Conservation (phyloP, 2,113 vertebrate genomes). For the Petaurus breviceps region DNA sequence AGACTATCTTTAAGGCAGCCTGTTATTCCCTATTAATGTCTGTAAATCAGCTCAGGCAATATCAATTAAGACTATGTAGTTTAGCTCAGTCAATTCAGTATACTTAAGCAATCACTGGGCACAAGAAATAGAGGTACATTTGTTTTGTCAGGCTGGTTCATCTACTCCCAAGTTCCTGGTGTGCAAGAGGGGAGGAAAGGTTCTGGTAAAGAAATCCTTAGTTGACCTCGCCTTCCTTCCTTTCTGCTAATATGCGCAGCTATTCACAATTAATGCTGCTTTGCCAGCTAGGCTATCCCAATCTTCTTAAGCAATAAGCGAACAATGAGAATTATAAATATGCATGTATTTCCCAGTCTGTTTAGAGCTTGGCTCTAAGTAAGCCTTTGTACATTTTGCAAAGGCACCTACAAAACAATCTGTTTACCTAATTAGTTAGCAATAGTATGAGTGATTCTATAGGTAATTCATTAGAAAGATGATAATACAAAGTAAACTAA, state of each 20-base stretch:
- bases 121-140: not conserved
- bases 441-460: conserved; percentile 21
- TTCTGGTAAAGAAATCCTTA: not conserved
- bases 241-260: not conserved
- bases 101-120: not conserved
- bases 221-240: not conserved
- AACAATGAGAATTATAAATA: not conserved
- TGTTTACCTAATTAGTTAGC: conserved; percentile 27
- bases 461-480: not conserved
- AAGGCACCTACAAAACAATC: not conserved
- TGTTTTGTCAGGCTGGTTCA: not conserved
- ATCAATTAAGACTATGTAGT: not conserved
- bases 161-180: not conserved
- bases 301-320: not conserved
- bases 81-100: not conserved
- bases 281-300: not conserved
- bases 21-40: not conserved
- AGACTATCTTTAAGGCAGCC: not conserved
- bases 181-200: not conserved
- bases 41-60: not conserved
- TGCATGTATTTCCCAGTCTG: not conserved
- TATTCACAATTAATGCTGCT: not conserved
- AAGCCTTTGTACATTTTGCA: not conserved
- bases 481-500: not conserved
- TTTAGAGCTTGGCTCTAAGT: not conserved